Evolutionary conservation across 2,113 vertebrate genomes (phyloP), one percentile per base, ranked within the genome.

Genomic region (Todiramphus chloris): DNA sequence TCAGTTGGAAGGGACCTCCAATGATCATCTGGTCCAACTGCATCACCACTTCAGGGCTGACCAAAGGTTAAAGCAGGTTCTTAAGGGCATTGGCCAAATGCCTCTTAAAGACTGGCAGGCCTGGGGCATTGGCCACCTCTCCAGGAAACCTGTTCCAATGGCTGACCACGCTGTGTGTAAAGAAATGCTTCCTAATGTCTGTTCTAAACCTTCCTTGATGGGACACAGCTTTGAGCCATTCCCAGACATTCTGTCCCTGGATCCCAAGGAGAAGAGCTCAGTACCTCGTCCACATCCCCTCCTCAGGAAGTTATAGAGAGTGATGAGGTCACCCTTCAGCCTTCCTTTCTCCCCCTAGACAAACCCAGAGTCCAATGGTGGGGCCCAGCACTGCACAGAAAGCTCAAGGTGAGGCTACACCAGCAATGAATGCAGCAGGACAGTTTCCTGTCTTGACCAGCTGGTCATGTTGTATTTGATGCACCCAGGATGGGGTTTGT

Each of bases 391-490:
- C 16, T 64, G 48, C n/a, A 33, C 39, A 23, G 37, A 62, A 17
- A 6, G 28, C 13, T 43, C 2, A 0, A 48, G 73, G 5, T 13
- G 35, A 83, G 43, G 17, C 11, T 1, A 1, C 41, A 43, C 6
- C 30, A 58, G 4, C 0, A 0, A 41, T 20, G 35, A 53, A 19
- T 6, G 15, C 7, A 53, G n/a, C 0, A 2, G 17, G 13, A 73
- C 24, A 28, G 48, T 43, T 53, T 11, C 19, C 8, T 28, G n/a
- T 72, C 31, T 37, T 11, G 13, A 31, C 24, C 0, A 0, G 16
- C 37, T 51, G 33, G 3, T 50, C 5, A 7, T 27, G 12, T 30
- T 50, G 43, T 33, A 16, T 17, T 66, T 41, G 59, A 63, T 35
- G 59, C 8, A 35, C 13, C 59, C 11, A 3, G 64, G 39, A 11